These are phyloP conservation scores for Nilaparvata lugens DNA, from an alignment of 1,140 invertebrate species.

Conservation along the genomic window DNA sequence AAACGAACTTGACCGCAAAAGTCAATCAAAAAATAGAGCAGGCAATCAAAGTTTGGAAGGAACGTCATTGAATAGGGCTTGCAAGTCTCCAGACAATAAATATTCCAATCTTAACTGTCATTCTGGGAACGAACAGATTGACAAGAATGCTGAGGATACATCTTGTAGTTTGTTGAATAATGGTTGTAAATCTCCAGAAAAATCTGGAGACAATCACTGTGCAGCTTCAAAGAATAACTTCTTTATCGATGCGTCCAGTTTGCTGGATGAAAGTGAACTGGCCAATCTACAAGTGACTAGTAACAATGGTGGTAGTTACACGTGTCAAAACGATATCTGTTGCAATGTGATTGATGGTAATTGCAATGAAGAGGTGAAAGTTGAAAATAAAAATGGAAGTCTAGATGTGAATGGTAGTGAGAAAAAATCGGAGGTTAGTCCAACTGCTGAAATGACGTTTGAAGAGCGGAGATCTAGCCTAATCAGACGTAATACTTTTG, in stretches of 20 bases:
- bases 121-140: background rate
- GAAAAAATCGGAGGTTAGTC: no score
- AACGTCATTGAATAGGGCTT: no score
- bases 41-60: no score
- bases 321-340: conserved; percentile 8
- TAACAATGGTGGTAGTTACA: background rate
- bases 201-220: background rate
- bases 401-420: no score
- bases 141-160: no score
- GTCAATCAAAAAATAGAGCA: no score
- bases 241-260: conserved; percentile 64
- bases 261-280: conserved; percentile 51
- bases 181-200: conserved; percentile 26
- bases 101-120: background rate
- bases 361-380: background rate
- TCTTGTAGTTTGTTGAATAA: conserved; percentile 1
- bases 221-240: conserved; percentile 30
- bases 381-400: no score
- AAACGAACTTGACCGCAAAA: no score
- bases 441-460: conserved; percentile 2
- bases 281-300: conserved; percentile 19
- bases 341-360: conserved; percentile 6
- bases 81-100: background rate
- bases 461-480: conserved; percentile 29
- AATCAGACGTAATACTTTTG: conserved; percentile 43